Evolutionary conservation across 2,888 invertebrate genomes (phyloP).

Genomic region (Polymixis lichenea): DNA sequence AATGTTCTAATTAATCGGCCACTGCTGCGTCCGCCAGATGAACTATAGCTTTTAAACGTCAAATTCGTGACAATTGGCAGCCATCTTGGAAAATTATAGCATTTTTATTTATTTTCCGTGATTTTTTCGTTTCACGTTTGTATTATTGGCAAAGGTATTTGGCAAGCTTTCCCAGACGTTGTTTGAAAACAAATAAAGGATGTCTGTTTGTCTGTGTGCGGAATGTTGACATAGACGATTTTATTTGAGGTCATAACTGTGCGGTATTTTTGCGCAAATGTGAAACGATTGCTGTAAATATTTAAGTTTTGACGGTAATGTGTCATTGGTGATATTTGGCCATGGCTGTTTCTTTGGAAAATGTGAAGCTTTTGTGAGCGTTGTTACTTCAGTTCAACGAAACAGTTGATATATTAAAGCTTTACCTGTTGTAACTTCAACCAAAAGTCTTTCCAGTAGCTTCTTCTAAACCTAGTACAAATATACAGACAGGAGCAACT

Average conservation of each 20-base stretch:
- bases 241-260: slow-evolving; percentile 63
- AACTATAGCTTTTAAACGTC: slow-evolving; percentile 44
- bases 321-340: slow-evolving; percentile 23
- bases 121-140: slow-evolving; percentile 40
- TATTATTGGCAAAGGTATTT: slow-evolving; percentile 62
- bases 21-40: slow-evolving; percentile 35
- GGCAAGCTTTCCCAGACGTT: slow-evolving; percentile 61
- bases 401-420: neutral
- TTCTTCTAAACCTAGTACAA: neutral
- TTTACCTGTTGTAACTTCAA: neutral
- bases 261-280: slow-evolving; percentile 48
- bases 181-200: slow-evolving; percentile 64
- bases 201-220: slow-evolving; percentile 36
- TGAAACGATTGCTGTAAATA: slow-evolving; percentile 47
- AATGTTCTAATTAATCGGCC: slow-evolving; percentile 28
- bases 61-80: slow-evolving; percentile 50
- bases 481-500: slow-evolving; percentile 13
- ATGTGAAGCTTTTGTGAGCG: neutral
- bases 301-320: slow-evolving; percentile 31
- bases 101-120: slow-evolving; percentile 32
- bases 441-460: neutral
- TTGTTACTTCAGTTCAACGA: neutral
- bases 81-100: slow-evolving; percentile 47
- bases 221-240: slow-evolving; percentile 61
- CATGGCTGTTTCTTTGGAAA: neutral